phyloP scores from a whole-genome alignment of 2,888 invertebrate species.

The Orthosia gothica region DNA sequence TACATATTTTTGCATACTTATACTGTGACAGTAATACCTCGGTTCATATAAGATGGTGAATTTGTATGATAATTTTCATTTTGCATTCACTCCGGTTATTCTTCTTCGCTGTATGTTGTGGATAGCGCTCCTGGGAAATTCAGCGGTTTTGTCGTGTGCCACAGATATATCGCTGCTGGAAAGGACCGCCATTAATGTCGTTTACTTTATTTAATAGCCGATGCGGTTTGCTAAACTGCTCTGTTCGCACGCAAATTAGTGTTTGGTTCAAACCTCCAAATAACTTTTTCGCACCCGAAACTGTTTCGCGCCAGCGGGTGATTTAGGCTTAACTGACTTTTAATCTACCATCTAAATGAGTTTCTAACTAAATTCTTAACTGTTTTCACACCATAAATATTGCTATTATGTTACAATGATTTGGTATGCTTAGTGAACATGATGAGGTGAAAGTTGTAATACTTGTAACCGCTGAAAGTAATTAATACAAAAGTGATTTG shows the following conservation, averaged over 20 bases:
- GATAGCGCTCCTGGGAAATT: constrained; percentile 90
- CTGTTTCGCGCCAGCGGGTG: constrained; percentile 46
- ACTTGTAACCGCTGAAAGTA: constrained; percentile 9
- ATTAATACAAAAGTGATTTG: neutral
- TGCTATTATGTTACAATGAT: constrained; percentile 37
- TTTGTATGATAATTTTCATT: constrained; percentile 92
- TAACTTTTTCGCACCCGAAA: constrained; percentile 63
- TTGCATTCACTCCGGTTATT: constrained; percentile 89
- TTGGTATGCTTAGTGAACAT: constrained; percentile 17
- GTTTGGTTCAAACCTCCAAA: constrained; percentile 59
- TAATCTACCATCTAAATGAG: constrained; percentile 60
- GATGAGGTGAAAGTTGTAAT: constrained; percentile 18
- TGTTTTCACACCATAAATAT: constrained; percentile 49
- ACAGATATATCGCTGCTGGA: constrained; percentile 64
- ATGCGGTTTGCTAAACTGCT: constrained; percentile 63
- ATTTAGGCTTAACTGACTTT: constrained; percentile 51
- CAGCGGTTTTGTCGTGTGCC: constrained; percentile 81
- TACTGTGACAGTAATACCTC: constrained; percentile 84
- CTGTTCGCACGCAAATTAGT: constrained; percentile 56
- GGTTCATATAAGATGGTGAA: constrained; percentile 88
- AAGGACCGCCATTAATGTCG: constrained; percentile 49
- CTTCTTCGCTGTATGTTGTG: constrained; percentile 87
- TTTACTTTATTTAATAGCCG: constrained; percentile 55
- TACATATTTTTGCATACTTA: constrained; percentile 90
- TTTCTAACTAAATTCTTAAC: constrained; percentile 59